A percentile compares a stretch with the other conserved stretches of the same genome.
Conservation (phyloP, 2,113 vertebrate species). For the Hystrix cristata region DNA sequence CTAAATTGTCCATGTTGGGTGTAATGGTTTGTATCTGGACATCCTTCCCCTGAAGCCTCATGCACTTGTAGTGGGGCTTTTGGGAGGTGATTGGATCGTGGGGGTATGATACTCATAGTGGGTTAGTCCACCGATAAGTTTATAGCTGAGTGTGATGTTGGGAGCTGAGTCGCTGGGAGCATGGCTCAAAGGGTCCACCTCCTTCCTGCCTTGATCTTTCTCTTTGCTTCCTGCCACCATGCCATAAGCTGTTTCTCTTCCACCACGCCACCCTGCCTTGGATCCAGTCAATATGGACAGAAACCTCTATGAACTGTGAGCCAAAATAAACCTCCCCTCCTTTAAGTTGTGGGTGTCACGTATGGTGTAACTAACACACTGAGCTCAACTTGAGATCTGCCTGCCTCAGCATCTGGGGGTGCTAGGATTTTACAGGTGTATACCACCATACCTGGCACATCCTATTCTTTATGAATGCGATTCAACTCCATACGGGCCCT, state of each 20-base stretch:
- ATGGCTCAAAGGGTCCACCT: not conserved
- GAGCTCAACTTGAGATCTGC: not conserved
- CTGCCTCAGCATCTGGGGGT: not conserved
- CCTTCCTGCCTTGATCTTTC: not conserved
- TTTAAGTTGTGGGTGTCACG: not conserved
- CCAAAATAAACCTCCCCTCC: not conserved
- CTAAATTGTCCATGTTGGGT: too few species aligned
- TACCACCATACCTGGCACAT: not conserved
- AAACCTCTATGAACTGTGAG: not conserved
- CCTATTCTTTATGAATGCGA: not conserved
- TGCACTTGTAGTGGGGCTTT: too few species aligned
- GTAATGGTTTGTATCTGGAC: too few species aligned
- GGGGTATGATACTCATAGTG: too few species aligned
- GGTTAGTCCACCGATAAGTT: not conserved
- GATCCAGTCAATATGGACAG: not conserved
- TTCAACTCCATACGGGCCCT: slow-evolving; percentile 44
- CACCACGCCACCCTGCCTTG: not conserved
- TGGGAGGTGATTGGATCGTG: too few species aligned
- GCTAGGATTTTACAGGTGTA: not conserved
- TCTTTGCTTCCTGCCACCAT: not conserved
- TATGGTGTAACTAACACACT: not conserved
- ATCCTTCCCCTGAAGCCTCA: too few species aligned
- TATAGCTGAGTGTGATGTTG: not conserved
- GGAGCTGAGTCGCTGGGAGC: not conserved
- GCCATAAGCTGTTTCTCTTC: not conserved